Base-by-base conservation (phyloP, 2,797 vertebrate species). In the Gastrophryne carolinensis region DNA sequence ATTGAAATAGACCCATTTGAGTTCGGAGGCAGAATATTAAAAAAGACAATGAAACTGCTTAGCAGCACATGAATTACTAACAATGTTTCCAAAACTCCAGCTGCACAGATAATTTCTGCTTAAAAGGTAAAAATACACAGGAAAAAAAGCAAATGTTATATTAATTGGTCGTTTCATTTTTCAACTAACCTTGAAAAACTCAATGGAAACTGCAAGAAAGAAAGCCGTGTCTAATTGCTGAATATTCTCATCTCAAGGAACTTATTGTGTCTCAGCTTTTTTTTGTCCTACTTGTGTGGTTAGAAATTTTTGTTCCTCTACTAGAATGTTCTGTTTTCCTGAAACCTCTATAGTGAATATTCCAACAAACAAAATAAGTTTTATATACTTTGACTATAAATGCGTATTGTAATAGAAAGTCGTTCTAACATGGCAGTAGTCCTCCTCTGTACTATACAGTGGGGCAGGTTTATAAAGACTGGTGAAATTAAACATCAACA, bases 181-280 rank as follows among this genome's bases (percentile, higher is more conserved):
- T 72, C 81, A 82, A 85, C 83, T 83, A 86, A 85, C 84, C 86
- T 85, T 86, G 84, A 84, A 80, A 82, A 86, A 81, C 84, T 84
- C 80, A 82, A 84, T 83, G 82, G 86, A 82, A 83, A 79, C 24
- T 80, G 78, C 71, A 57, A 85, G 83, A 77, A 82, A 82, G 78
- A 34, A 82, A 80, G 29, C 53, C 32, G 50, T 50, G 41, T 75
- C 77, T 86, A 83, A 85, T 84, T 86, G 84, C 80, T 80, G 79
- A 82, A 84, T 81, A 82, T 83, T 84, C 83, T 68, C 56, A 61
- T 68, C 32, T 68, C 54, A 52, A 62, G 53, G 56, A 52, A 37
- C 24, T 53, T 75, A 47, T 67, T 58, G 53, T 53, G 30, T 63
- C 56, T 67, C 41, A 35, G 29, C 29, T 60, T 3, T 37, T 66